Percentiles rank a stretch among this genome's conserved stretches.
These are phyloP conservation scores for Calypte anna DNA, from an alignment of 2,113 vertebrate genomes.

Conservation along the genomic window DNA sequence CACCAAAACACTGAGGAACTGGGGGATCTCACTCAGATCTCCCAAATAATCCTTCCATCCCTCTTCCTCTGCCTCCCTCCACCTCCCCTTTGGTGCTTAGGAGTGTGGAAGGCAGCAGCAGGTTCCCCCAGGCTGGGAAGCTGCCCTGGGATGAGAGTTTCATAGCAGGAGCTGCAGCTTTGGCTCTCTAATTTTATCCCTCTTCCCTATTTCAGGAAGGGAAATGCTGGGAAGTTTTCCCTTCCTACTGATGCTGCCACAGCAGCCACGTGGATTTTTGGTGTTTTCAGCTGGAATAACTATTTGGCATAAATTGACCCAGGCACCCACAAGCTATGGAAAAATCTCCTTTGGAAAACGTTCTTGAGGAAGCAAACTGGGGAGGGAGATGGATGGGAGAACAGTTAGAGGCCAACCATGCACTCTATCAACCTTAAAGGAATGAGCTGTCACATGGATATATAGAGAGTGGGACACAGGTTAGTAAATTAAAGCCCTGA, in stretches of 20 bases:
- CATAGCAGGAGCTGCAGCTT: not conserved
- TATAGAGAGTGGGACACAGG: slow-evolving; percentile 31
- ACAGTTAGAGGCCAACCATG: slow-evolving; percentile 39
- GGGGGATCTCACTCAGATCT: not conserved
- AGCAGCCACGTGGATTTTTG: not conserved
- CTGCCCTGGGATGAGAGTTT: not conserved
- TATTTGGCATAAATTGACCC: not conserved
- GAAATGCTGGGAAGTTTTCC: not conserved
- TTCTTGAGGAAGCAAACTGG: not conserved
- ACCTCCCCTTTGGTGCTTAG: not conserved
- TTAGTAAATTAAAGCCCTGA: slow-evolving; percentile 47
- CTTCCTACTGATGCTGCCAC: not conserved
- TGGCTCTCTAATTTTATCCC: not conserved
- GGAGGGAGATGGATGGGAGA: slow-evolving; percentile 45
- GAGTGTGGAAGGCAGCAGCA: not conserved
- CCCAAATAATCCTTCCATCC: not conserved
- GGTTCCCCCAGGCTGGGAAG: not conserved
- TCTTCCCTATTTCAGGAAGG: not conserved
- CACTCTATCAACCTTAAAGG: slow-evolving; percentile 42
- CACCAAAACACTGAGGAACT: not conserved
- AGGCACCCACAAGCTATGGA: not conserved
- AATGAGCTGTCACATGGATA: slow-evolving; percentile 61
- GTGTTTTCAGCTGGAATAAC: not conserved
- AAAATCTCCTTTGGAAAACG: slow-evolving; percentile 10
- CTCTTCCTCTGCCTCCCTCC: not conserved